Evolutionary conservation across 2,113 vertebrate species (phyloP).

Genomic region (Odocoileus hemionus): DNA sequence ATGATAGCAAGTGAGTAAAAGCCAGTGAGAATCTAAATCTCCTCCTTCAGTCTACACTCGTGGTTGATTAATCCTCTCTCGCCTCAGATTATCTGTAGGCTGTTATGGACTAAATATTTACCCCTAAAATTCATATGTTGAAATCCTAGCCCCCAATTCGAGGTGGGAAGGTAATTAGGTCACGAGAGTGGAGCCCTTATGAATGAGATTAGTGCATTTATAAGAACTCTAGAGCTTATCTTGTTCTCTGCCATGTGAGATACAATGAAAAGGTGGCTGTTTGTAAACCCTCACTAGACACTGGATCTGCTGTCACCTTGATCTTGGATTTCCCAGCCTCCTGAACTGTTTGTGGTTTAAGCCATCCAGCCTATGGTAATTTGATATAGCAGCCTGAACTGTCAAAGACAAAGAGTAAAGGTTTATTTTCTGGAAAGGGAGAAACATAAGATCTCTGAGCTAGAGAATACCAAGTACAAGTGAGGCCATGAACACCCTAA

Average conservation of each 20-base stretch:
- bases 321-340: neutral
- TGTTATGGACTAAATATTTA: neutral
- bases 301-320: neutral
- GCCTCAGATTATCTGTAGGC: neutral
- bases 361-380: neutral
- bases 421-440: neutral
- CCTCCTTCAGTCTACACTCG: neutral
- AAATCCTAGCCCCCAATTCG: neutral
- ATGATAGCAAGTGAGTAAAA: neutral
- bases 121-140: neutral
- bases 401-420: neutral
- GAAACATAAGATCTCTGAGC: neutral
- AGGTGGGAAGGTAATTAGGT: neutral
- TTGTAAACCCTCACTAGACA: neutral
- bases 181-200: neutral
- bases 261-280: neutral
- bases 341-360: neutral
- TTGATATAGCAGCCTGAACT: neutral
- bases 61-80: neutral
- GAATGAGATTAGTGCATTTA: neutral
- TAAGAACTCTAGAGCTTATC: neutral
- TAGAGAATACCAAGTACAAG: neutral
- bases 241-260: neutral
- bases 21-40: neutral
- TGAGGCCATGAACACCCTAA: neutral